These are phyloP conservation scores for Nymphalis urticae DNA, from an alignment of 2,888 invertebrate species.

Conservation along the genomic window DNA sequence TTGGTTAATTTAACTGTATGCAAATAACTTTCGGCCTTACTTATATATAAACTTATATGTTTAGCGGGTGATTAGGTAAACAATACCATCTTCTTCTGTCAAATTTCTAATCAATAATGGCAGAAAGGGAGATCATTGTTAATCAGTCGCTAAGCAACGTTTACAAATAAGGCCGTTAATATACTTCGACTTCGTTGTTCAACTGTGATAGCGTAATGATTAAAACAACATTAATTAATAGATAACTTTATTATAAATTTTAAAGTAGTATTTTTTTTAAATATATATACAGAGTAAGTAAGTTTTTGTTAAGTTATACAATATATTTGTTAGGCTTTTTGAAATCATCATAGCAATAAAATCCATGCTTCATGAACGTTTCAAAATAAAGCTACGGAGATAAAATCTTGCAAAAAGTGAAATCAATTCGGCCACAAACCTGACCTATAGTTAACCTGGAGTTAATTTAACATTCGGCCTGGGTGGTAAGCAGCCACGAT, in stretches of 20 bases:
- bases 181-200: slow-evolving; percentile 1
- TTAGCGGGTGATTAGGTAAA: no score
- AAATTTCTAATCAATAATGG: no score
- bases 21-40: slow-evolving; percentile 5
- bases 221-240: neutral
- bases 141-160: no score
- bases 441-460: slow-evolving; percentile 68
- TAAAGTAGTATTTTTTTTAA: no score
- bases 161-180: neutral
- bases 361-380: neutral
- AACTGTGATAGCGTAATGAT: slow-evolving; percentile 5
- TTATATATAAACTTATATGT: no score
- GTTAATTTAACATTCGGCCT: slow-evolving; percentile 67
- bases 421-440: slow-evolving; percentile 32
- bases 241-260: no score
- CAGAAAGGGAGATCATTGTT: no score
- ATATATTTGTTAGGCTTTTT: neutral
- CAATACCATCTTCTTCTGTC: no score
- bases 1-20: slow-evolving; percentile 13
- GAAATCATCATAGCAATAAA: neutral
- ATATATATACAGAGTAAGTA: neutral
- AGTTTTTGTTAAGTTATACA: neutral
- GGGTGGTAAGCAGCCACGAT: slow-evolving; percentile 73
- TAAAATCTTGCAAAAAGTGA: slow-evolving; percentile 29
- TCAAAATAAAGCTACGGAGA: slow-evolving; percentile 24